These are phyloP conservation scores for Procambarus clarkii DNA, from an alignment of 1,140 invertebrate genomes.

Conservation along the genomic window DNA sequence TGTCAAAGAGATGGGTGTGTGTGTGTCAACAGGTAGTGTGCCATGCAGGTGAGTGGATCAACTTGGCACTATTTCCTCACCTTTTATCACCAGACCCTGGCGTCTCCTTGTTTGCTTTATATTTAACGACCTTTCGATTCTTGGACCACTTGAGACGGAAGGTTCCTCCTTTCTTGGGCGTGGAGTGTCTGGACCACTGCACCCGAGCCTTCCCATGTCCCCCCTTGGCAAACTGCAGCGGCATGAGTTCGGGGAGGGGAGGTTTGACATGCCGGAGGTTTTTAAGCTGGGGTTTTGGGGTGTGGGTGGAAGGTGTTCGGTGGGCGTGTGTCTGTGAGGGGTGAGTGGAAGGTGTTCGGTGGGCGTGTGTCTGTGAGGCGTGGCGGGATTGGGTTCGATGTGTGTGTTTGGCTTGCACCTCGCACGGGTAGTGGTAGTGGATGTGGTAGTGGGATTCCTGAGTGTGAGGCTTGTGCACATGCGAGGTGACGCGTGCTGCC, in stretches of 20 bases:
- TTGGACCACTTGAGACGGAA: conserved; percentile 34
- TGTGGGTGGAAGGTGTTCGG: background rate
- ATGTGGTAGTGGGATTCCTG: conserved; percentile 34
- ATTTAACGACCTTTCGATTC: background rate
- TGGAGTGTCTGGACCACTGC: conserved; percentile 32
- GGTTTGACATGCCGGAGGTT: background rate
- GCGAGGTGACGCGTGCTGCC: background rate
- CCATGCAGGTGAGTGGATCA: no score
- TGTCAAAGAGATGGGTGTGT: no score
- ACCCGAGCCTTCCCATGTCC: conserved; percentile 4
- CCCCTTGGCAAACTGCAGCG: background rate
- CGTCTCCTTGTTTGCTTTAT: background rate
- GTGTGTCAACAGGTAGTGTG: no score
- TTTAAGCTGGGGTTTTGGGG: background rate
- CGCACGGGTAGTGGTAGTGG: conserved; percentile 39
- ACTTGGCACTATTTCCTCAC: background rate
- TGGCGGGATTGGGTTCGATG: background rate
- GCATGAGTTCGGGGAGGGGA: conserved; percentile 24
- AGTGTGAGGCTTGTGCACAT: background rate
- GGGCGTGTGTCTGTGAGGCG: background rate
- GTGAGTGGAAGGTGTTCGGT: background rate
- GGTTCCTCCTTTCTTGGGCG: conserved; percentile 23
- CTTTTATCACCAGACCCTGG: background rate
- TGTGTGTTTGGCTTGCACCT: background rate
- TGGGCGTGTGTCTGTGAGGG: background rate